Evolutionary conservation across 2,888 invertebrate genomes (phyloP).

Genomic region (Lithophane socia): DNA sequence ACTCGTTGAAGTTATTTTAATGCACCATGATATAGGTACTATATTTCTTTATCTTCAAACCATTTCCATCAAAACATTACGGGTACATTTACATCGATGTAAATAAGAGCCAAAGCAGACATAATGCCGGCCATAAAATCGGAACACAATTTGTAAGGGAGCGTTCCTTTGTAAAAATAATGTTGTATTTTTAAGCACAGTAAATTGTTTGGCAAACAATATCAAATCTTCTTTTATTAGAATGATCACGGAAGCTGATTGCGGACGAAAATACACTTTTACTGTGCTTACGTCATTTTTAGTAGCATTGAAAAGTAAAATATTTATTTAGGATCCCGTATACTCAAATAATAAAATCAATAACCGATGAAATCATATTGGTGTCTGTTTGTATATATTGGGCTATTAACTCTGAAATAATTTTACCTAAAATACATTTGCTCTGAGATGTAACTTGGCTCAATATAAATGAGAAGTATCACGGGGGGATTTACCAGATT

Average conservation of each 20-base stretch:
- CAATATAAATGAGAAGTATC: not conserved
- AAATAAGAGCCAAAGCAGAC: conserved; percentile 33
- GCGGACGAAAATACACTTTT: conserved; percentile 6
- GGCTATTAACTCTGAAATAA: not conserved
- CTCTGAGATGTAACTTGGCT: not conserved
- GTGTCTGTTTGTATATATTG: not conserved
- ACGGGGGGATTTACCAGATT: no score
- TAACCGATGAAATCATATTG: no score
- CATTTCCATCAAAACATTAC: not conserved
- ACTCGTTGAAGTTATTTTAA: no score
- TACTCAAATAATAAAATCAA: not conserved
- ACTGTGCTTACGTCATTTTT: not conserved
- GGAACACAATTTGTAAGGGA: conserved; percentile 37
- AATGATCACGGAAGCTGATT: conserved; percentile 21
- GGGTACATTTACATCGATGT: conserved; percentile 18
- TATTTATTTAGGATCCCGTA: not conserved
- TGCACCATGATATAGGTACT: no score
- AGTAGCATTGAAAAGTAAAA: not conserved
- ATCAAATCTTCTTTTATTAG: conserved; percentile 35
- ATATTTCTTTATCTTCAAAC: not conserved
- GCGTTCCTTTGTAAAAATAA: conserved; percentile 27
- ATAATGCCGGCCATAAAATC: conserved; percentile 26
- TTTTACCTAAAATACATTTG: not conserved
- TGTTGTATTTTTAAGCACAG: conserved; percentile 35
- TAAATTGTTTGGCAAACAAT: conserved; percentile 47